Base-by-base conservation (phyloP, 2,113 vertebrate species). In the Chitala chitala region DNA sequence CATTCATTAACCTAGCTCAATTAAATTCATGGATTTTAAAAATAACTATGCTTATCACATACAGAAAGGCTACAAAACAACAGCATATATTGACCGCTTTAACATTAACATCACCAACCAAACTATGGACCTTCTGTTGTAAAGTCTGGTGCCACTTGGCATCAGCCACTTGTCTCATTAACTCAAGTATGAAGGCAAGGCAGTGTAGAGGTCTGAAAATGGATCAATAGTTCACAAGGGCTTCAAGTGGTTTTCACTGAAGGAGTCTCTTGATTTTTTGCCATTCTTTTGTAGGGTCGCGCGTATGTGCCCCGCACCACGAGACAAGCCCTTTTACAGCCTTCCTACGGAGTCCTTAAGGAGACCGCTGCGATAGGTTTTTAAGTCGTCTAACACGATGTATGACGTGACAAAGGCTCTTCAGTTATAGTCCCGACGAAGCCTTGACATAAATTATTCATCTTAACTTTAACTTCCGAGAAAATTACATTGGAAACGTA, bases 101-200 rank as follows among this genome's bases (percentile, higher is more conserved):
- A 61, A 38, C 58, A 61, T 17, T 13, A 15, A 61, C 58, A 38
- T 8, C 7, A 61, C 29, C 58, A 61, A 61, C 33, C 58, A 61
- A 38, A n/a, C 58, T 15, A 38, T 9, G 5, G 26, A 29, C 15
- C 31, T 61, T 61, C 15, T 36, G 31, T 17, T 61, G 58, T 90
- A 91, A 91, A 89, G 88, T 89, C 87, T 92, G 87, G 59, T 72
- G 63, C 89, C 90, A 90, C 87, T 89, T 86, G 78, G 86, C 86
- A 88, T 86, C 87, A 87, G 88, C 89, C 87, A 80, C 83, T 85
- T 81, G 89, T 87, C 88, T 92, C 90, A 91, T 93, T 92, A 91
- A 92, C 89, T 90, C 89, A 87, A 90, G 90, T 88, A 4, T 31
- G 13, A 33, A 59, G 33, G 29, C 15, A 81, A 80, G 87, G 86